Conservation (phyloP, 2,888 invertebrate genomes). For the Cistogaster globosa region DNA sequence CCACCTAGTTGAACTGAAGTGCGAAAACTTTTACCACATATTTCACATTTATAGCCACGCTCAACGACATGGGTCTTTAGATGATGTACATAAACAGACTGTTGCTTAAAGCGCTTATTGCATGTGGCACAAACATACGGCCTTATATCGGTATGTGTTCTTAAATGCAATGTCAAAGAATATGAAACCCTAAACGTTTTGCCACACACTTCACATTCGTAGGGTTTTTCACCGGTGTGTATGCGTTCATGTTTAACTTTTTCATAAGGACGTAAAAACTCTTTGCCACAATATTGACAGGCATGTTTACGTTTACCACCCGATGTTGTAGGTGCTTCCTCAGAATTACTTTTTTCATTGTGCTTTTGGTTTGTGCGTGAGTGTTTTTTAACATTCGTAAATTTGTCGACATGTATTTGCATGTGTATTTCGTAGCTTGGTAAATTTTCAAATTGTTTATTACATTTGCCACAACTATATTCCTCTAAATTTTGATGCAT, state of each 20-base stretch:
- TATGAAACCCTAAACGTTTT: constrained; percentile 91
- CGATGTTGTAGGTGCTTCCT: constrained; percentile 57
- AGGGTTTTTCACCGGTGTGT: constrained; percentile 92
- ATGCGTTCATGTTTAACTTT: constrained; percentile 93
- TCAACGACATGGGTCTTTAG: constrained; percentile 89
- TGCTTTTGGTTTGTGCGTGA: background rate
- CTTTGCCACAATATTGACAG: constrained; percentile 88
- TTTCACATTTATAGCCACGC: constrained; percentile 90
- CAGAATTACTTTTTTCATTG: background rate
- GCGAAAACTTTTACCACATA: constrained; percentile 91
- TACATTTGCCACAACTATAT: constrained; percentile 87
- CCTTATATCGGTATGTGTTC: constrained; percentile 90
- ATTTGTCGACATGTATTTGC: constrained; percentile 85
- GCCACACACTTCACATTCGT: constrained; percentile 90
- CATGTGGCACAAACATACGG: constrained; percentile 90
- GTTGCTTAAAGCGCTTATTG: constrained; percentile 89
- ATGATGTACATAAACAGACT: constrained; percentile 91
- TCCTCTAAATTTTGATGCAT: constrained; percentile 86
- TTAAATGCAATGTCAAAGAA: constrained; percentile 90
- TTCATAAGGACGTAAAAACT: constrained; percentile 90
- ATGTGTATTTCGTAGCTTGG: constrained; percentile 89
- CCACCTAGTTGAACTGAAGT: constrained; percentile 91
- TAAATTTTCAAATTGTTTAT: constrained; percentile 87
- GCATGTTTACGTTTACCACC: constrained; percentile 84
- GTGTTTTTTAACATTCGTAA: constrained; percentile 12